Evolutionary conservation across 2,888 invertebrate species (phyloP).

Genomic region (Dusona sp.): DNA sequence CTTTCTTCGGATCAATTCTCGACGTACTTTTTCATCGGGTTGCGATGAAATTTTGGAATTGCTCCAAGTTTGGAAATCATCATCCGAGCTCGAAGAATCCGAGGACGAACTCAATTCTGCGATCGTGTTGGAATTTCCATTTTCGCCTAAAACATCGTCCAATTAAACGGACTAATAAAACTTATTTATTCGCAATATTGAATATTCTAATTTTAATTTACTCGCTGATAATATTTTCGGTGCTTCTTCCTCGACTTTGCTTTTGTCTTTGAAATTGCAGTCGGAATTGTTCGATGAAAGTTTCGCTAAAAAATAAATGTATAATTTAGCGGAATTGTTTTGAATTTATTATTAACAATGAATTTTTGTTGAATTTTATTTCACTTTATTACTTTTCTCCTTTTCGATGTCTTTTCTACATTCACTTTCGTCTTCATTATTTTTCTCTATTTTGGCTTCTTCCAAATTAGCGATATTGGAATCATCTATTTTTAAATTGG

Average conservation of each 20-base stretch:
- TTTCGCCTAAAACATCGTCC: constrained; percentile 48
- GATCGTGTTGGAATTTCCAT: constrained; percentile 22
- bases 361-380: constrained; percentile 7
- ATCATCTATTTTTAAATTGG: constrained; percentile 18
- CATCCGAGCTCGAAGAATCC: constrained; percentile 56
- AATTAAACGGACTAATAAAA: background rate
- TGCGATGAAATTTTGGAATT: background rate
- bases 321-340: background rate
- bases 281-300: background rate
- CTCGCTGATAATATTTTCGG: constrained; percentile 39
- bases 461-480: constrained; percentile 20
- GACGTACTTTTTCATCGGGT: constrained; percentile 53
- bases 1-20: constrained; percentile 58
- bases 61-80: constrained; percentile 69
- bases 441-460: constrained; percentile 21
- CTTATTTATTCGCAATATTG: background rate
- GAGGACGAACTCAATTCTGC: constrained; percentile 16
- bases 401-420: constrained; percentile 76
- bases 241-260: constrained; percentile 79
- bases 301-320: background rate
- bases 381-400: constrained; percentile 72
- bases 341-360: background rate
- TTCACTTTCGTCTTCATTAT: constrained; percentile 28
- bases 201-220: constrained; percentile 35
- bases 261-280: constrained; percentile 69